Base-by-base conservation (phyloP, 2,113 vertebrate genomes). In the Anoura caudifer region DNA sequence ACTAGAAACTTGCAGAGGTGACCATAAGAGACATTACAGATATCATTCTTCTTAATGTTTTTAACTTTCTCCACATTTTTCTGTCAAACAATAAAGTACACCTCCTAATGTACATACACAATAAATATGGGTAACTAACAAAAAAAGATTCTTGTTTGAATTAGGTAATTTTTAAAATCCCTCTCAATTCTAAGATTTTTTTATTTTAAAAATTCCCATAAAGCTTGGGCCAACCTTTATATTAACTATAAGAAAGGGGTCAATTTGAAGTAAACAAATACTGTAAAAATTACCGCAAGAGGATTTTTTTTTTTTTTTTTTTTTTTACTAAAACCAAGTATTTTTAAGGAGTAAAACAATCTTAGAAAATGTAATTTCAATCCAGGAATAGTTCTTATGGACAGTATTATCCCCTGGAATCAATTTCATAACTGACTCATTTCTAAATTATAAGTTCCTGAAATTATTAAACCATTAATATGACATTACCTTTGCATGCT, bases 401-500 rank as follows among this genome's bases (percentile, higher is more conserved):
- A 33, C 0, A 19, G 24, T 75, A 81, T 36, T 13, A 81, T 43
- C 9, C 4, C 41, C 65, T 59, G 16, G 54, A 82, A 61, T 28
- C 73, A 47, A 54, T 79, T 93, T 77, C 28, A 52, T 31, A 82
- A 81, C 3, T 9, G 16, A 81, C 28, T 73, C 43, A 73, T 36
- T 76, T 69, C n/a, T 87, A 73, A 91, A 69, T 43, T n/a, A 17
- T 10, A 90, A 54, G 38, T 87, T 63, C 75, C 26, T 83, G 47
- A 76, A 93, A 67, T 43, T 36, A 82, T 81, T 52, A 83, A 50
- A 56, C 82, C 70, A 95, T 86, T 85, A 87, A 52, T 33, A 88
- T 67, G 43, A 94, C 0, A 87, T 91, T 98, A 99, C 99, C 99
- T 99, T 99, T 91, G 99, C 99, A 95, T 99, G 99, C 98, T 99